Percentiles rank a stretch among this genome's conserved stretches.
phyloP scores from a whole-genome alignment of 2,888 invertebrate genomes.

The Melitaea athalia region DNA sequence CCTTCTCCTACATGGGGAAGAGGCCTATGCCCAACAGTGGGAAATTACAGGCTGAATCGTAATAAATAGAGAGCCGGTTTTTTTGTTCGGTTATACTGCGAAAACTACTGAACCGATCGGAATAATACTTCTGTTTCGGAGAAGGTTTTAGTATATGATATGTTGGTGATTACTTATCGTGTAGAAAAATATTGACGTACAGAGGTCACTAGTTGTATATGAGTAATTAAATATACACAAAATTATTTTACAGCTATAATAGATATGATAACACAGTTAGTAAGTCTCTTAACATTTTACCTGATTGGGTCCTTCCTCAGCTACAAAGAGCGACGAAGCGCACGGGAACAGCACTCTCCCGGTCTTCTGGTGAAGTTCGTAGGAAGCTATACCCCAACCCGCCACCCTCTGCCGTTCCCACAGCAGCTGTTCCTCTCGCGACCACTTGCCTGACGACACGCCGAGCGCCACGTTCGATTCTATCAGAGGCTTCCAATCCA shows the following conservation, averaged over 20 bases:
- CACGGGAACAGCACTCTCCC: constrained; percentile 96
- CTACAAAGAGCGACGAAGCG: constrained; percentile 93
- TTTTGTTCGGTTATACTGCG: too few relatives aligned
- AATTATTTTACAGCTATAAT: background rate
- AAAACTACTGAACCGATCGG: too few relatives aligned
- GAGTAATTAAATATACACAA: background rate
- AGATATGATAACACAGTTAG: background rate
- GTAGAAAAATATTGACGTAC: too few relatives aligned
- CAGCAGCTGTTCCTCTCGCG: constrained; percentile 94
- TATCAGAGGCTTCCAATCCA: constrained; percentile 91
- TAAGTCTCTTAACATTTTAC: constrained; percentile 43
- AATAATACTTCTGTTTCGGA: too few relatives aligned
- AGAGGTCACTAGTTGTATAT: background rate
- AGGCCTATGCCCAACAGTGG: too few relatives aligned
- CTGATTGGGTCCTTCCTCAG: constrained; percentile 74
- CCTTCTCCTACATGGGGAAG: too few relatives aligned
- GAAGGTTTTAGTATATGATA: too few relatives aligned
- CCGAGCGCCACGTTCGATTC: constrained; percentile 87
- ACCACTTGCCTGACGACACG: constrained; percentile 84
- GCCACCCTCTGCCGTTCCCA: constrained; percentile 96
- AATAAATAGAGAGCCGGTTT: too few relatives aligned
- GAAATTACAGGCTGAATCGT: too few relatives aligned
- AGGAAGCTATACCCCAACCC: constrained; percentile 96
- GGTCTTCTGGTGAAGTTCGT: constrained; percentile 90
- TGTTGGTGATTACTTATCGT: too few relatives aligned